phyloP scores from a whole-genome alignment of 2,113 vertebrate genomes.

The Cinclus mexicanus region DNA sequence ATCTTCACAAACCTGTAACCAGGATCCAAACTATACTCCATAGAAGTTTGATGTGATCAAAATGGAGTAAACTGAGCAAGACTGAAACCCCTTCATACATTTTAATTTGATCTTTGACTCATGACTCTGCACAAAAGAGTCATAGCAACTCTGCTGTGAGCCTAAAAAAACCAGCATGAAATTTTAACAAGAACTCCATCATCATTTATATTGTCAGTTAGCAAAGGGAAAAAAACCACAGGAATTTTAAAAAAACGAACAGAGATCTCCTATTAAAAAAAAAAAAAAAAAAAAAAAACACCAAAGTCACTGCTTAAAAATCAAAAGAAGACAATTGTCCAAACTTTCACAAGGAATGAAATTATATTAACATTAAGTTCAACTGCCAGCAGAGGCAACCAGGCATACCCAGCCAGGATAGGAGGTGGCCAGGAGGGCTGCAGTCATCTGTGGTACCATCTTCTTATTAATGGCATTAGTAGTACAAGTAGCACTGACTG shows the following conservation, averaged over 20 bases:
- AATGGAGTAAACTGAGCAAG: constrained; percentile 86
- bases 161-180: constrained; percentile 34
- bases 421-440: neutral
- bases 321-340: neutral
- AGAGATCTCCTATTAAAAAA: neutral
- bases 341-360: neutral
- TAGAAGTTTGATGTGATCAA: constrained; percentile 83
- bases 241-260: neutral
- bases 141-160: constrained; percentile 85
- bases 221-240: neutral
- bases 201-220: neutral
- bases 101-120: constrained; percentile 84
- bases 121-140: constrained; percentile 80
- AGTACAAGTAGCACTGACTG: neutral
- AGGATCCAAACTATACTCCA: constrained; percentile 88
- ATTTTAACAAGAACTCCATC: neutral
- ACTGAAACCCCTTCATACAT: constrained; percentile 83
- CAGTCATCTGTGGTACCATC: fast-evolving
- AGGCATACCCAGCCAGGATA: neutral
- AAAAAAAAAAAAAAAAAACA: neutral
- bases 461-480: neutral
- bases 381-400: neutral
- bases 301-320: neutral
- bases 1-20: constrained; percentile 91
- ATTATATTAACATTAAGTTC: neutral